These are phyloP conservation scores for Pangasianodon gigas DNA, from an alignment of 2,113 vertebrate species.

Conservation along the genomic window DNA sequence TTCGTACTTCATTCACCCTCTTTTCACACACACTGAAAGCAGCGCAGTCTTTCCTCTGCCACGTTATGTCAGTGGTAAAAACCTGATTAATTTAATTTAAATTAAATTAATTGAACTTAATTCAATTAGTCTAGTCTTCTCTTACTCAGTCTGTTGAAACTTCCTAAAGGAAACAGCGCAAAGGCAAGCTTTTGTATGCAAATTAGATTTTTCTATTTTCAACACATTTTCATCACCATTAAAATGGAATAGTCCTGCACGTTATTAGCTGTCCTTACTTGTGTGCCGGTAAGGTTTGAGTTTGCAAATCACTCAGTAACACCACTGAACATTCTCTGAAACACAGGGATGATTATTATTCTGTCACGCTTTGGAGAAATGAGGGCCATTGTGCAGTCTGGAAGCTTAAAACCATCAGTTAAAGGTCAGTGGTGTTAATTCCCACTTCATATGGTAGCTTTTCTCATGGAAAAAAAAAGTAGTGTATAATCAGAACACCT, in stretches of 20 bases:
- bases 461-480: neutral
- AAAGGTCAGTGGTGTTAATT: slow-evolving; percentile 28
- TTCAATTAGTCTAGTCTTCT: slow-evolving; percentile 3
- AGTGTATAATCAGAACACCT: slow-evolving; percentile 17
- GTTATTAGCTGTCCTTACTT: neutral
- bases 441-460: slow-evolving; percentile 9
- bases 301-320: neutral
- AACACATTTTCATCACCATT: neutral
- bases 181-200: neutral
- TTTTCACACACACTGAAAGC: neutral
- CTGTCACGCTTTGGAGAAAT: slow-evolving; percentile 5
- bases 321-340: neutral
- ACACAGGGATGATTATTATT: slow-evolving; percentile 10
- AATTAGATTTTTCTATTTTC: neutral
- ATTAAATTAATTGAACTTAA: neutral
- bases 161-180: neutral
- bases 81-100: neutral
- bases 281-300: neutral
- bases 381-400: slow-evolving; percentile 1
- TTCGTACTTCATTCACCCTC: neutral
- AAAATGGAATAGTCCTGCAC: neutral
- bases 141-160: neutral
- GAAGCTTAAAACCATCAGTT: slow-evolving; percentile 16
- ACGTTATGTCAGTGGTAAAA: neutral
- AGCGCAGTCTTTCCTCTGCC: neutral